These are phyloP conservation scores for Aphelenchoides bicaudatus DNA, from an alignment of 2,888 invertebrate species.

Conservation along the genomic window DNA sequence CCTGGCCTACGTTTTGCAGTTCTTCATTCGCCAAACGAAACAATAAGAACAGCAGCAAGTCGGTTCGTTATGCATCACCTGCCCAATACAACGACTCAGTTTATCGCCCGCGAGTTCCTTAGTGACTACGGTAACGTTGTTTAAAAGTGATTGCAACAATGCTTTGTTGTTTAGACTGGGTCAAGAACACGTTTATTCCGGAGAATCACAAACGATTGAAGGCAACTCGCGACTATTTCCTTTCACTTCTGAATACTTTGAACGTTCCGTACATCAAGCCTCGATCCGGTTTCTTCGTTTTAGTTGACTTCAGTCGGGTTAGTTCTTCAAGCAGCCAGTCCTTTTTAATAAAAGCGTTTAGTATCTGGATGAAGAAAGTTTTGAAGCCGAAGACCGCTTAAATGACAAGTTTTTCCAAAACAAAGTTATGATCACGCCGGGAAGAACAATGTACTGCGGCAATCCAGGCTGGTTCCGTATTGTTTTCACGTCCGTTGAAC, in stretches of 20 bases:
- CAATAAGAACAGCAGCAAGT: slow-evolving; percentile 23
- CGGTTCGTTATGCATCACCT: slow-evolving; percentile 36
- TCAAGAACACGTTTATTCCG: slow-evolving; percentile 36
- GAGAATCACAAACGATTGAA: slow-evolving; percentile 36
- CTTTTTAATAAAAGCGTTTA: slow-evolving; percentile 17
- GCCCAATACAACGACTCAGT: slow-evolving; percentile 40
- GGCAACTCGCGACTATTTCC: slow-evolving; percentile 29
- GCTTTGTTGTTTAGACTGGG: slow-evolving; percentile 33
- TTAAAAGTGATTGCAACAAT: slow-evolving; percentile 7
- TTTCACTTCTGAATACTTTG: slow-evolving; percentile 24
- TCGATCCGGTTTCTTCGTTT: slow-evolving; percentile 40
- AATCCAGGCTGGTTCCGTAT: slow-evolving; percentile 40
- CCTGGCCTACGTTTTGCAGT: slow-evolving; percentile 39
- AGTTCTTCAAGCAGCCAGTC: slow-evolving; percentile 1
- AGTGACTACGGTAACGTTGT: slow-evolving; percentile 31
- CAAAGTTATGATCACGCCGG: slow-evolving; percentile 36
- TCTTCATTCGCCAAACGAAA: slow-evolving; percentile 32
- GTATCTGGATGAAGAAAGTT: slow-evolving; percentile 37
- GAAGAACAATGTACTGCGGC: slow-evolving; percentile 30
- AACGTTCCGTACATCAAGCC: slow-evolving; percentile 38
- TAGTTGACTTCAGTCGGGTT: slow-evolving; percentile 36
- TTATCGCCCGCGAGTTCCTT: slow-evolving; percentile 36
- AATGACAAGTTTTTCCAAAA: slow-evolving; percentile 28
- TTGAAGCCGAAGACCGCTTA: slow-evolving; percentile 35
- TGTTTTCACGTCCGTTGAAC: slow-evolving; percentile 33